These are phyloP conservation scores for Tyria jacobaeae DNA, from an alignment of 2,888 invertebrate genomes.

Conservation along the genomic window DNA sequence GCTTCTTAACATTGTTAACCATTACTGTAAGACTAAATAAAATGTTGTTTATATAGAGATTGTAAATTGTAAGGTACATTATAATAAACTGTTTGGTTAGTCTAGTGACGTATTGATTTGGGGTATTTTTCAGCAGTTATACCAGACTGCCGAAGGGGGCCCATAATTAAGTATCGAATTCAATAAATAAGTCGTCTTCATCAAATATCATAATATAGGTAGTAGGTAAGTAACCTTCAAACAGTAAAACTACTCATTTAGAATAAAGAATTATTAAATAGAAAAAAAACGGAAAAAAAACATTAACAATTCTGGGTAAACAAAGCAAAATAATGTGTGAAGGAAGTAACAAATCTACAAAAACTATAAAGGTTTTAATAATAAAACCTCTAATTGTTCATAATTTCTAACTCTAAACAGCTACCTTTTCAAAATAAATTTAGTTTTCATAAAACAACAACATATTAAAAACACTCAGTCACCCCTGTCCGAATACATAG, in stretches of 20 bases:
- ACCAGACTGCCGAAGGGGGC: neutral
- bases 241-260: neutral
- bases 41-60: too few relatives aligned
- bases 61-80: too few relatives aligned
- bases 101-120: neutral
- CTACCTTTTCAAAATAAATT: too few relatives aligned
- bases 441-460: neutral
- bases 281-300: neutral
- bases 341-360: neutral
- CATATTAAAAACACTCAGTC: neutral
- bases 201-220: neutral
- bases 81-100: too few relatives aligned
- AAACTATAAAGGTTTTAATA: neutral
- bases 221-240: neutral
- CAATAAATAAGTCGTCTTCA: neutral
- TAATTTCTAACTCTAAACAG: neutral
- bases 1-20: too few relatives aligned
- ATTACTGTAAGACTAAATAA: too few relatives aligned
- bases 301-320: neutral
- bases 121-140: neutral
- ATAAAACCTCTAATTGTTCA: neutral
- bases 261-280: neutral
- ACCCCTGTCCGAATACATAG: neutral
- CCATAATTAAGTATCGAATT: too few relatives aligned
- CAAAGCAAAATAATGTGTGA: neutral